Evolutionary conservation across 2,888 invertebrate genomes (phyloP).

Genomic region (Andrena fulva): DNA sequence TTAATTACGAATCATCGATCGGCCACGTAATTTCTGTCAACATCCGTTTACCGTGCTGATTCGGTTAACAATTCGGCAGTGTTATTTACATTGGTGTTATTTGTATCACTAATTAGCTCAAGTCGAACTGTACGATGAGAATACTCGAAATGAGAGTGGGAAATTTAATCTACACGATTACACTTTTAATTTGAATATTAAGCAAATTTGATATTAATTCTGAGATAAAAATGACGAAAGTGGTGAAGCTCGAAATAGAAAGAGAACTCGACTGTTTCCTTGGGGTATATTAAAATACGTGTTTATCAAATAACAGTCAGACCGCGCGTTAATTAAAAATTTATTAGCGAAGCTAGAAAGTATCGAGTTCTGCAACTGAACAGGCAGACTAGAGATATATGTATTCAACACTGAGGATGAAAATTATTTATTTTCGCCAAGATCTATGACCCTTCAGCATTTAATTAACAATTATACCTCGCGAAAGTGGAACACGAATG

Average conservation of each 20-base stretch:
- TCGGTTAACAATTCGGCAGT: constrained; percentile 12
- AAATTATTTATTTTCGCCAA: neutral
- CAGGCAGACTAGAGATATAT: neutral
- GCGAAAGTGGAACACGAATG: too few species aligned
- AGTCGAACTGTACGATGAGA: neutral
- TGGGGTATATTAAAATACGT: neutral
- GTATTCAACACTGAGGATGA: neutral
- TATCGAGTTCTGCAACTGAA: constrained; percentile 5
- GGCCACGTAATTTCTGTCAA: constrained; percentile 33
- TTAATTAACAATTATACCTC: neutral
- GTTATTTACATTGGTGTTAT: constrained; percentile 26
- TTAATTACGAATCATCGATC: constrained; percentile 45
- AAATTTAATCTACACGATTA: too few species aligned
- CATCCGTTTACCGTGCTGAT: constrained; percentile 16
- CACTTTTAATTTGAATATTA: too few species aligned
- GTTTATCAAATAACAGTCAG: constrained; percentile 8
- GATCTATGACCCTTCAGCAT: neutral
- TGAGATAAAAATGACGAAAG: too few species aligned
- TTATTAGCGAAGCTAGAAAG: neutral
- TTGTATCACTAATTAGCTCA: constrained; percentile 27
- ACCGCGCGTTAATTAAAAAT: constrained; percentile 9
- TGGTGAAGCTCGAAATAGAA: too few species aligned
- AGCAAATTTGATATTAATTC: too few species aligned
- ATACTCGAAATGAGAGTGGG: neutral
- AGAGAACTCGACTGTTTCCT: too few species aligned